Percentiles rank a stretch among this genome's conserved stretches.
Conservation (phyloP, 1,140 invertebrate genomes). For the Drosophila asahinai region DNA sequence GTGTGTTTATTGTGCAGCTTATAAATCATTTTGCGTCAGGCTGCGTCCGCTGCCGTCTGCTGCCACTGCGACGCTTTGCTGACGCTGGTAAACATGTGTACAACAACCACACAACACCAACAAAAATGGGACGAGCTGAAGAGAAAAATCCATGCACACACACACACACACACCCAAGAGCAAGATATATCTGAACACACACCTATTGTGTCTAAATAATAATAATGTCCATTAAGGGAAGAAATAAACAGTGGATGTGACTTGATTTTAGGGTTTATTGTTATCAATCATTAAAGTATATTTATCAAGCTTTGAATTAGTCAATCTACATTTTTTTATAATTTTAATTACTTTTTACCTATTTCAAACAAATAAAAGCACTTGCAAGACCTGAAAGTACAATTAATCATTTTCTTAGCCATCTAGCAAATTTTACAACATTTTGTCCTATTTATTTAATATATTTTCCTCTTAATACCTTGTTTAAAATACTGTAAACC, state of each 20-base stretch:
- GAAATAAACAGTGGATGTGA: not conserved
- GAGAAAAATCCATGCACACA: constrained; percentile 30
- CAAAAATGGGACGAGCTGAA: constrained; percentile 8
- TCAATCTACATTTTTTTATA: not conserved
- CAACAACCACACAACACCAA: constrained; percentile 17
- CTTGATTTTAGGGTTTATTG: not conserved
- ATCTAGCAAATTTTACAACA: too few species aligned
- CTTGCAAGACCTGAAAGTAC: too few species aligned
- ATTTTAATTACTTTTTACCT: too few species aligned
- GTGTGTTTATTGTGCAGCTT: constrained; percentile 59
- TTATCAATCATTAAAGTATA: not conserved
- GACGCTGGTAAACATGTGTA: constrained; percentile 74
- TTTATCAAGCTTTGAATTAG: not conserved
- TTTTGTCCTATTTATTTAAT: not conserved
- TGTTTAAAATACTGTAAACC: not conserved
- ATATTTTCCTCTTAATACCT: not conserved
- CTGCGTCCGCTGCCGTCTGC: constrained; percentile 63
- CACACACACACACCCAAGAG: not conserved
- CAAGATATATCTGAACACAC: not conserved
- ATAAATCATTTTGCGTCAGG: constrained; percentile 78
- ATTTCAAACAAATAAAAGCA: too few species aligned
- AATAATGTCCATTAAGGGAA: not conserved
- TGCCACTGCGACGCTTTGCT: constrained; percentile 71
- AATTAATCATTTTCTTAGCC: too few species aligned
- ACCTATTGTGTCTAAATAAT: constrained; percentile 4